These are phyloP conservation scores for Coccyzus lansbergi DNA, from an alignment of 2,797 vertebrate species.

Conservation along the genomic window DNA sequence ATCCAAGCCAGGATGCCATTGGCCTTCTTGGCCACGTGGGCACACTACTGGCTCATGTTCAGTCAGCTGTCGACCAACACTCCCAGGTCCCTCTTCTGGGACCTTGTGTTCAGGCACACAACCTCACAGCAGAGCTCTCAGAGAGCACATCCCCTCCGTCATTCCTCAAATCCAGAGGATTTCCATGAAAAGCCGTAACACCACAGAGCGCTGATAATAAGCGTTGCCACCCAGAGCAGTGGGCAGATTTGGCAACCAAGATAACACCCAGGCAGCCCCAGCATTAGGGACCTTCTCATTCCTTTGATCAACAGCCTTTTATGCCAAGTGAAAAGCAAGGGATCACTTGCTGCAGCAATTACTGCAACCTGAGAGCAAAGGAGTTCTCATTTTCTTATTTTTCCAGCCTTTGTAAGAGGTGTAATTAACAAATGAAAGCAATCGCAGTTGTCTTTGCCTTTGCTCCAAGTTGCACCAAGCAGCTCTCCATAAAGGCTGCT, in stretches of 20 bases:
- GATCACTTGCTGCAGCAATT: background rate
- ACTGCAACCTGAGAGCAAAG: background rate
- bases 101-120: no score
- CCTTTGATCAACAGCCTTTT: background rate
- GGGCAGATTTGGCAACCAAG: background rate
- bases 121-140: background rate
- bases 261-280: background rate
- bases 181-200: background rate
- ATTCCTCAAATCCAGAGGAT: background rate
- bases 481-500: background rate
- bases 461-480: background rate
- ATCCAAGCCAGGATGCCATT: no score
- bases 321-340: background rate
- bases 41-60: no score
- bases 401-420: background rate
- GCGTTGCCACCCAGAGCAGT: background rate
- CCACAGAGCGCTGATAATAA: accelerated
- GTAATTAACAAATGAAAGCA: background rate
- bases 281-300: background rate
- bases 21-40: no score
- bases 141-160: background rate
- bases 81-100: no score
- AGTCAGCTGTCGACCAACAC: no score
- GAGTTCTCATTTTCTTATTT: background rate
- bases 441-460: background rate